Base-by-base conservation (phyloP, 2,888 invertebrate genomes). In the Limulus polyphemus region DNA sequence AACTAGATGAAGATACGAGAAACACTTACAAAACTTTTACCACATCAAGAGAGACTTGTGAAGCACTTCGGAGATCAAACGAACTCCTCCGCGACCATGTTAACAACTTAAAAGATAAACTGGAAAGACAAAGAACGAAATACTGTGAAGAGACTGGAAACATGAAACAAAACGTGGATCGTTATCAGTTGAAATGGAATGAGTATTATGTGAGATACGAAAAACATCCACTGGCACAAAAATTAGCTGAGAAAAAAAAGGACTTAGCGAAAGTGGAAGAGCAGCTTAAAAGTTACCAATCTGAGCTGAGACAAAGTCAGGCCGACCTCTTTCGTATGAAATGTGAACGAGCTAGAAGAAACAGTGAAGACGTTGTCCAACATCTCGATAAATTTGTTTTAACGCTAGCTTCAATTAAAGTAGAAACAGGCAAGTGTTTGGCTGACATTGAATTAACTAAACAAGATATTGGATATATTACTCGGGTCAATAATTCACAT, bases 281-380 rank as follows among this genome's bases (percentile, higher is more conserved):
- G 11, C 11, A 57, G 9, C 13, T 63, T 13, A 50, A 58, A 48
- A 12, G 2, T 2, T 10, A 56, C 2, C 55, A 60, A 51, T 63
- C 63, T 5, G 55, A 51, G 2, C 58, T 63, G 13, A 57, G 60
- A 7, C 60, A 58, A 32, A 54, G 51, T 11, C 60, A 60, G 47
- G 58, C 63, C 12, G 58, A 60, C 14, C 51, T 63, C 14, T 63
- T 63, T 17, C 59, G 59, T 48, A 59, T 55, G 9, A 60, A 63
- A 51, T 63, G 63, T n/a, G 63, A 63, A 56, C 55, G 63, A 50
- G 56, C 58, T 9, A 55, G 50, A 55, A 50, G 60, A 52, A 63
- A 63, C 49, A 58, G 58, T 1, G 63, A 63, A 51, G 63, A 63
- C 13, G 58, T 60, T 2, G 60, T 60, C 46, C 60, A 63, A 58